Evolutionary conservation across 1,140 invertebrate genomes (phyloP).

Genomic region (Bombus ignitus): DNA sequence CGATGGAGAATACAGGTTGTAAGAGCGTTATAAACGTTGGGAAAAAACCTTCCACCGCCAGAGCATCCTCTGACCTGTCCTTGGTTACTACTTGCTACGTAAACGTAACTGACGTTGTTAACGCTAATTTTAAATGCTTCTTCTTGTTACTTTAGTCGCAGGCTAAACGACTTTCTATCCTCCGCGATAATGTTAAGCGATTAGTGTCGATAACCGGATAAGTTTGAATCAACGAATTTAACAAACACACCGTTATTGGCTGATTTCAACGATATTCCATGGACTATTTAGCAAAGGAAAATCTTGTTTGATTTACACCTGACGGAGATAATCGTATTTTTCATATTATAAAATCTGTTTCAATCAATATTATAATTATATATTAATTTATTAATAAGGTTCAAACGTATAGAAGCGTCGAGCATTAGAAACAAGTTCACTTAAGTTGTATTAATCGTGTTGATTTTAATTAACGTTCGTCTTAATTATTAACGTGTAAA

Average conservation of each 20-base stretch:
- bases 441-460: too few relatives aligned
- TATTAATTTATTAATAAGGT: too few relatives aligned
- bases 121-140: slow-evolving; percentile 20
- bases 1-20: background rate
- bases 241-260: background rate
- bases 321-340: too few relatives aligned
- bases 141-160: background rate
- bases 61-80: background rate
- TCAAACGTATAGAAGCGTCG: too few relatives aligned
- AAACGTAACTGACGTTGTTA: background rate
- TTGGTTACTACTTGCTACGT: background rate
- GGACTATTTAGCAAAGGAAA: background rate
- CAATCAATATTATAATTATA: too few relatives aligned
- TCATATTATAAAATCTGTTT: too few relatives aligned
- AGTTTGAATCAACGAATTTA: background rate
- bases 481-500: too few relatives aligned
- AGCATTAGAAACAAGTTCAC: too few relatives aligned
- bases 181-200: background rate
- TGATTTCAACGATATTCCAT: background rate
- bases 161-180: background rate
- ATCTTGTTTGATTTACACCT: too few relatives aligned
- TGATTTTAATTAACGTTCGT: too few relatives aligned
- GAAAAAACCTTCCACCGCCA: too few relatives aligned
- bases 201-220: background rate
- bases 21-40: too few relatives aligned